Evolutionary conservation across 2,888 invertebrate species (phyloP).

Genomic region (Ptilodon capucinus): DNA sequence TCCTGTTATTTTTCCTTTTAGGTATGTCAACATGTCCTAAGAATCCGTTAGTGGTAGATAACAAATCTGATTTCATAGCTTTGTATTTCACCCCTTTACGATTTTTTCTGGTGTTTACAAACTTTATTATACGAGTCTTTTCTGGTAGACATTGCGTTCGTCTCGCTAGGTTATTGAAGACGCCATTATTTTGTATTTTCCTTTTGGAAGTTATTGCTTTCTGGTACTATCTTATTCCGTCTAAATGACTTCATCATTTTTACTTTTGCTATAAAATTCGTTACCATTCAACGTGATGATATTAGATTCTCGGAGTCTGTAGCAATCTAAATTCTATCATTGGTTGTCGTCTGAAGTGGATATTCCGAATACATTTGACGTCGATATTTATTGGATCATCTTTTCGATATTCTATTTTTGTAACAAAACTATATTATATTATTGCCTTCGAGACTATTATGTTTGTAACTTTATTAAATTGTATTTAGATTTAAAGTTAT

Average conservation of each 20-base stretch:
- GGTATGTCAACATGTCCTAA: conserved; percentile 22
- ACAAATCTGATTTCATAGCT: conserved; percentile 40
- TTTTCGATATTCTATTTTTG: conserved; percentile 18
- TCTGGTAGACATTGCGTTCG: no score
- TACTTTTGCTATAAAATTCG: not conserved
- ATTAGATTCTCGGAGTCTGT: not conserved
- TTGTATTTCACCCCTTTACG: conserved; percentile 31
- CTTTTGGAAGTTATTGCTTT: not conserved
- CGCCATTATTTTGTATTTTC: not conserved
- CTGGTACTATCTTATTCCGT: no score
- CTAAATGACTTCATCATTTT: not conserved
- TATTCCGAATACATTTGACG: conserved; percentile 8
- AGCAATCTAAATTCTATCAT: conserved; percentile 1
- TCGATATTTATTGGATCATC: conserved; percentile 22
- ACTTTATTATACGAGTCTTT: not conserved
- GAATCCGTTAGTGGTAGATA: conserved; percentile 16
- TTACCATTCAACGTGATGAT: not conserved
- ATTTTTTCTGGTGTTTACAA: not conserved
- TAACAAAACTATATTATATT: no score
- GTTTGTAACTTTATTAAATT: conserved; percentile 13
- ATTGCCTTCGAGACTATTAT: not conserved
- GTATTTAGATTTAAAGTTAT: conserved; percentile 10
- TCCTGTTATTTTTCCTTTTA: conserved; percentile 17
- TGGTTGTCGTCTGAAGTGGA: conserved; percentile 2
- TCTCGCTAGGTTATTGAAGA: not conserved